Evolutionary conservation across 2,888 invertebrate genomes (phyloP), one percentile per base, ranked within the genome.

Genomic region (Iphiclides podalirius): DNA sequence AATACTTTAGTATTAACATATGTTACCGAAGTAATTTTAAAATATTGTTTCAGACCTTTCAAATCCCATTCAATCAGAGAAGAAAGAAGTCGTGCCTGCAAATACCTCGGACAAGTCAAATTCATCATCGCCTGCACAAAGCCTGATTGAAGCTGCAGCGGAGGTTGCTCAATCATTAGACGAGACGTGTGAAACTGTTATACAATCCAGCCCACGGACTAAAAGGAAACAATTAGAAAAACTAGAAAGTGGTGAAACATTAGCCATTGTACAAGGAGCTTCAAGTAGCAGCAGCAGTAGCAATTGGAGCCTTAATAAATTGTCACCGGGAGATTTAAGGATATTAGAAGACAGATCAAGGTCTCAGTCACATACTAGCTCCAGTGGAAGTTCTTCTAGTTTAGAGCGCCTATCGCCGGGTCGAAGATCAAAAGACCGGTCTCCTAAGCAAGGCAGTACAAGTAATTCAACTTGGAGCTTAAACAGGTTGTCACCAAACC

Each of bases 141-240:
- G 76, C 55, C 73, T 93, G 11, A 71, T 93, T 39, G 92, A 93
- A 69, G 92, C 93, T 1, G 92, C 90, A 0, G 93, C 92, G 0
- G 92, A 92, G 38, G 91, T 91, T 0, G 93, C 93, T 1, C 92
- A 90, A 59, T 91, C 92, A 1, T 67, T 93, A 37, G 94, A 94
- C 61, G 92, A 92, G 64, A 91, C 93, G 0, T 93, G 93, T 13
- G 93, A 92, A 66, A 90, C 91, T 23, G 92, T 92, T 0, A 92
- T 93, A 47, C 92, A 91, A 70, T 90, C 90, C 11, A 92, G 92
- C 63, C 91, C 92, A 17, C 75, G 90, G 55, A 79, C 89, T 0
- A 90, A 89, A 60, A 68, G 90, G 54, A 87, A 79, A 66, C 82
- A 90, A 35, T 64, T 90, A 1, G 90, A 90, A 52, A 82, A 87